Evolutionary conservation across 2,888 invertebrate genomes (phyloP).

Genomic region (Sesia apiformis): DNA sequence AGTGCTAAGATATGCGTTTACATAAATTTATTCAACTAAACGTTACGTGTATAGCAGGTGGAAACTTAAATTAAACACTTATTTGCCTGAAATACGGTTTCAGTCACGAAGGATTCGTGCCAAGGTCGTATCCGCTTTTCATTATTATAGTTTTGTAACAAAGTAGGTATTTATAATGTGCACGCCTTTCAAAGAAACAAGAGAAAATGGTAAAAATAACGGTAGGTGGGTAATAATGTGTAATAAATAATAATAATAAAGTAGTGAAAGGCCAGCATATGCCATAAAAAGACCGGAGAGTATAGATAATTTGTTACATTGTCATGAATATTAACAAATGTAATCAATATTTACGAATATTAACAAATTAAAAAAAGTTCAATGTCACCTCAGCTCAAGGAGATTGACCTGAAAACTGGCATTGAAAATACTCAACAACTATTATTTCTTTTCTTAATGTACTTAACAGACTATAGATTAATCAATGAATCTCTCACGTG

Average conservation of each 20-base stretch:
- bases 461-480: background rate
- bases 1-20: too few relatives aligned
- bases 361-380: background rate
- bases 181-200: too few relatives aligned
- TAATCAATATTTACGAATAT: background rate
- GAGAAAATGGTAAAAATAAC: too few relatives aligned
- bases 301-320: background rate
- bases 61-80: conserved; percentile 17
- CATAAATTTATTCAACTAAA: too few relatives aligned
- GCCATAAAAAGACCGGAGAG: background rate
- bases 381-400: too few relatives aligned
- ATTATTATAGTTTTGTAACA: background rate
- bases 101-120: conserved; percentile 24
- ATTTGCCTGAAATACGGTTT: conserved; percentile 23
- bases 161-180: background rate
- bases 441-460: background rate
- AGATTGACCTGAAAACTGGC: background rate
- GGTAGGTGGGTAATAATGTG: too few relatives aligned
- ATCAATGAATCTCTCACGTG: conserved; percentile 79
- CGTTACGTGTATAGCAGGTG: background rate
- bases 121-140: conserved; percentile 22
- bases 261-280: too few relatives aligned
- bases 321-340: background rate
- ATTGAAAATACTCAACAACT: background rate
- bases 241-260: too few relatives aligned